Conservation (phyloP, 1,140 invertebrate species). For the Chymomyza costata region DNA sequence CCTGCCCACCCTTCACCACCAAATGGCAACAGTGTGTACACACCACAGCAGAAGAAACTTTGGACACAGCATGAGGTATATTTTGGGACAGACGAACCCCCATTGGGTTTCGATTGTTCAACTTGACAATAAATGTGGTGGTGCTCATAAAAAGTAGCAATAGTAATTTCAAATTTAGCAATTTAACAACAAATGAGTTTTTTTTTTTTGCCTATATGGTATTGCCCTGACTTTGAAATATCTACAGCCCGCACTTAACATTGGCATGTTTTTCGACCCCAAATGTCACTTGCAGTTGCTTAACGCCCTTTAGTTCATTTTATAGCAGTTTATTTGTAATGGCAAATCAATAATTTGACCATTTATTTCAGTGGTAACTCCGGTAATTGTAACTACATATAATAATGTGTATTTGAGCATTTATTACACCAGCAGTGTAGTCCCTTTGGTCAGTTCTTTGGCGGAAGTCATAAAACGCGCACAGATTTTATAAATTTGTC, state of each 20-base stretch:
- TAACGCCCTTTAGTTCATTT: too few species aligned
- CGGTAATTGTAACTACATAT: constrained; percentile 33
- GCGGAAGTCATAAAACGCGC: too few species aligned
- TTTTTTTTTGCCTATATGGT: constrained; percentile 1
- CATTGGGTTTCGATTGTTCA: constrained; percentile 2
- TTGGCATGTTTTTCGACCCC: too few species aligned
- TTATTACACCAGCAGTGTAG: too few species aligned
- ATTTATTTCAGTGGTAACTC: constrained; percentile 41
- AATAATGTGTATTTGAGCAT: constrained; percentile 5
- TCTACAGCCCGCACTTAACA: too few species aligned
- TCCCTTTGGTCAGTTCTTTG: too few species aligned
- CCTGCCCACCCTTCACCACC: constrained; percentile 15
- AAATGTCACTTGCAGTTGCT: too few species aligned
- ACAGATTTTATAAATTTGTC: too few species aligned
- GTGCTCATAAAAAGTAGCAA: constrained; percentile 16
- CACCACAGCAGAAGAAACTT: constrained; percentile 11
- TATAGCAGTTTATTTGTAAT: constrained; percentile 25
- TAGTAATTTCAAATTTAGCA: constrained; percentile 19
- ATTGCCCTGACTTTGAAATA: not conserved
- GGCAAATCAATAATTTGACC: constrained; percentile 48
- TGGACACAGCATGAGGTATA: constrained; percentile 21
- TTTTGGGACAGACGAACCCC: constrained; percentile 1
- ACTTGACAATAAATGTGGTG: constrained; percentile 9
- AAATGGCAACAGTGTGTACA: constrained; percentile 1
- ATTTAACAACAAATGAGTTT: constrained; percentile 10